These are phyloP conservation scores for Rhabdomys pumilio DNA, from an alignment of 2,797 vertebrate genomes.

Conservation along the genomic window DNA sequence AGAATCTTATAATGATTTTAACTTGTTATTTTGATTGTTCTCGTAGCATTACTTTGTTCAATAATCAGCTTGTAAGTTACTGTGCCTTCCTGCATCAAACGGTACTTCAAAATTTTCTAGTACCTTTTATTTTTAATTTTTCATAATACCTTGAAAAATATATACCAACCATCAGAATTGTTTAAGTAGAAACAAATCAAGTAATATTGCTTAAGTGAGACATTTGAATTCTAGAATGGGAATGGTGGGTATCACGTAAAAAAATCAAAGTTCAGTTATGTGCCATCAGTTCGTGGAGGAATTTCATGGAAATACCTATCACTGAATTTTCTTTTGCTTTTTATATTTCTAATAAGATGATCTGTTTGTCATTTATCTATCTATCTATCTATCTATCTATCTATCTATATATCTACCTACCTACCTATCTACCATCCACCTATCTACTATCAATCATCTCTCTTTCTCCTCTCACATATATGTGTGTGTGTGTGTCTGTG, in stretches of 20 bases:
- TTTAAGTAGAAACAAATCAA: conserved; percentile 14
- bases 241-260: not conserved
- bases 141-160: not conserved
- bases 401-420: not conserved
- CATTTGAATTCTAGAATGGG: not conserved
- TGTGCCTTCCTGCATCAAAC: not conserved
- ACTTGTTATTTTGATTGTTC: conserved; percentile 7
- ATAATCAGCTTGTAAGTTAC: not conserved
- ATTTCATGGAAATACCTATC: not conserved
- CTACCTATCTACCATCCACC: not conserved
- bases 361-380: not conserved
- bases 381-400: not conserved
- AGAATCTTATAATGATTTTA: conserved; percentile 44
- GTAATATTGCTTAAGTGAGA: not conserved
- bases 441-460: too few species aligned
- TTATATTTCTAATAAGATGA: not conserved
- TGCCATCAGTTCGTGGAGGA: not conserved
- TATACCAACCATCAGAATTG: not conserved
- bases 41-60: not conserved
- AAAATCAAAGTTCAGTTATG: not conserved
- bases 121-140: not conserved
- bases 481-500: too few species aligned
- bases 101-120: conserved; percentile 10
- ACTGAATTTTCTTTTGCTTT: not conserved
- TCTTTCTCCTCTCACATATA: too few species aligned